Percentiles rank a stretch among this genome's conserved stretches.
These are phyloP conservation scores for Drosophila pallidifrons DNA, from an alignment of 1,140 invertebrate species.

Conservation along the genomic window DNA sequence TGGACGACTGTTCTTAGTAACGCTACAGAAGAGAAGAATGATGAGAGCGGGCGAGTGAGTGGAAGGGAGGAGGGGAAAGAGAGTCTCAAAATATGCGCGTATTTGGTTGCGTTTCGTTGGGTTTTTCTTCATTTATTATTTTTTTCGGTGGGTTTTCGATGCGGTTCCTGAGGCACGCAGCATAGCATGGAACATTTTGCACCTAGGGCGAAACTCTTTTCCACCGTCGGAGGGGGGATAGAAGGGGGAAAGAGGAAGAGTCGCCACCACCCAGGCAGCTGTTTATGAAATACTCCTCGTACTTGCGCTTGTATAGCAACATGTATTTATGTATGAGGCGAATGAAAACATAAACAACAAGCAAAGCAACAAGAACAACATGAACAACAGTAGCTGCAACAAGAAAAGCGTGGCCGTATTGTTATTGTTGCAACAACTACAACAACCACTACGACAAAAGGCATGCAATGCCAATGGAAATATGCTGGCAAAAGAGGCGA, in stretches of 20 bases:
- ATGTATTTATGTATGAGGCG: slow-evolving; percentile 82
- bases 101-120: slow-evolving; percentile 50
- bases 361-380: slow-evolving; percentile 47
- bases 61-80: neutral
- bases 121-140: slow-evolving; percentile 15
- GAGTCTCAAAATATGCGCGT: slow-evolving; percentile 54
- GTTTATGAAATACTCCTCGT: slow-evolving; percentile 78
- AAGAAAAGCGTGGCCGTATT: slow-evolving; percentile 45
- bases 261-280: slow-evolving; percentile 70
- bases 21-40: neutral
- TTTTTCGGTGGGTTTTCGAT: slow-evolving; percentile 27
- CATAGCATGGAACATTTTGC: slow-evolving; percentile 47
- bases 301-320: slow-evolving; percentile 60
- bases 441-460: slow-evolving; percentile 46
- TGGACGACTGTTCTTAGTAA: slow-evolving; percentile 13
- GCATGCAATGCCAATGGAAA: slow-evolving; percentile 71
- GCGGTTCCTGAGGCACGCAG: slow-evolving; percentile 38
- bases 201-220: slow-evolving; percentile 47
- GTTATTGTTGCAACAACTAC: slow-evolving; percentile 43
- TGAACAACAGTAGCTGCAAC: slow-evolving; percentile 44
- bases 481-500: slow-evolving; percentile 69
- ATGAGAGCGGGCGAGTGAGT: too few relatives aligned
- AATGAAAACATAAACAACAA: slow-evolving; percentile 78
- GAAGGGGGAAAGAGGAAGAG: neutral
- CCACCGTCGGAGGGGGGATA: neutral